These are phyloP conservation scores for Rhyacophila evoluta DNA, from an alignment of 2,888 invertebrate genomes.

Conservation along the genomic window DNA sequence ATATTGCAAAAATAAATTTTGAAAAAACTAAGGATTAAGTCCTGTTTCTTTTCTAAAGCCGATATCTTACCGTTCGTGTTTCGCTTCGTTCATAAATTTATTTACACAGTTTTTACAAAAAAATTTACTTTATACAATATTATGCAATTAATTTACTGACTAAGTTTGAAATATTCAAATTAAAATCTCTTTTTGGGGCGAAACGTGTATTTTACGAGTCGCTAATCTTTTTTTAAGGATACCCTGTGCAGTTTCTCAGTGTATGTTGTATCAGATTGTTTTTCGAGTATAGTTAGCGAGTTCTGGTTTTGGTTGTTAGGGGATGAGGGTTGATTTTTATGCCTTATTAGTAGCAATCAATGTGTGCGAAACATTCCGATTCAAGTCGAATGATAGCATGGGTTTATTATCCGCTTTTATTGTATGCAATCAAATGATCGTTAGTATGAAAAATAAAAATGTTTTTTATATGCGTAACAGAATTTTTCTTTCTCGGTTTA, in stretches of 20 bases:
- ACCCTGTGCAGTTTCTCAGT: neutral
- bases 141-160: no score
- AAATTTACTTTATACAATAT: no score
- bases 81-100: neutral
- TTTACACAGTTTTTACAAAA: no score
- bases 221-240: neutral
- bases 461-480: neutral
- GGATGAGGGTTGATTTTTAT: neutral
- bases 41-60: no score
- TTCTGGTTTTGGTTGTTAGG: neutral
- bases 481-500: neutral
- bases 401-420: conserved; percentile 4
- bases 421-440: neutral
- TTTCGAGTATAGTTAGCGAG: conserved; percentile 2
- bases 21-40: no score
- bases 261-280: conserved; percentile 16
- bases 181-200: no score
- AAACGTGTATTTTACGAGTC: neutral
- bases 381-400: neutral
- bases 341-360: conserved; percentile 1
- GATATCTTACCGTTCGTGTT: neutral
- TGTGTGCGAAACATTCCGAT: conserved; percentile 2
- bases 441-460: neutral
- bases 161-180: no score
- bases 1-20: no score